Percentiles rank a stretch among this genome's conserved stretches.
Conservation (phyloP, 2,797 vertebrate genomes). For the Chelon labrosus region DNA sequence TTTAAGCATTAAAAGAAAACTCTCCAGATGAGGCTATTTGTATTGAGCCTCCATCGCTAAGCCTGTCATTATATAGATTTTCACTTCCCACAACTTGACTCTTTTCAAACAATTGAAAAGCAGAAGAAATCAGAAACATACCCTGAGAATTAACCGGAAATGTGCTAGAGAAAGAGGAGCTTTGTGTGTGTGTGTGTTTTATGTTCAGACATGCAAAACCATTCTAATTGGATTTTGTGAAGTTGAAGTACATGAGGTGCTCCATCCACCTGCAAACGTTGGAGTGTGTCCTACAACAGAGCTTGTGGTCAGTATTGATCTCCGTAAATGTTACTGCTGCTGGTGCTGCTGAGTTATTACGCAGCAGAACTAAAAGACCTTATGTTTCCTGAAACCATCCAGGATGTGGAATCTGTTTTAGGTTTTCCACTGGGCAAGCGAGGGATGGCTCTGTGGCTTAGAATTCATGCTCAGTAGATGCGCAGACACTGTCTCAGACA, state of each 20-base stretch:
- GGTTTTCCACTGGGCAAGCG: constrained; percentile 21
- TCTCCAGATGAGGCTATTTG: constrained; percentile 38
- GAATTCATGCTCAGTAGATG: constrained; percentile 12
- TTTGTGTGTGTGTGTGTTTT: background rate
- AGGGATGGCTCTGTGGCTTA: constrained; percentile 18
- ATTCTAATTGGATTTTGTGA: constrained; percentile 63
- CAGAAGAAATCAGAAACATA: constrained; percentile 35
- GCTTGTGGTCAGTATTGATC: constrained; percentile 67
- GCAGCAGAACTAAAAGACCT: constrained; percentile 46
- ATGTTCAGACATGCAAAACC: constrained; percentile 34
- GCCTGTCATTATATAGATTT: constrained; percentile 67
- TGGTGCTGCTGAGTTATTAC: constrained; percentile 58
- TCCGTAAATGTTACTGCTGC: constrained; percentile 57
- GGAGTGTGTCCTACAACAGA: constrained; percentile 41
- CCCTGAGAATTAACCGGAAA: constrained; percentile 13
- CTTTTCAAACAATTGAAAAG: constrained; percentile 52
- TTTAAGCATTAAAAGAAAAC: constrained; percentile 43
- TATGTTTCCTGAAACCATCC: constrained; percentile 52
- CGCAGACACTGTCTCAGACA: constrained; percentile 13
- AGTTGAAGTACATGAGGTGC: constrained; percentile 40
- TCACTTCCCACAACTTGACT: constrained; percentile 61
- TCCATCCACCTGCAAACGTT: constrained; percentile 57
- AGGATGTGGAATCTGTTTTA: constrained; percentile 38
- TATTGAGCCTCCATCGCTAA: constrained; percentile 39
- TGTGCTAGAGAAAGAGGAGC: constrained; percentile 4